Percentiles rank a stretch among this genome's conserved stretches.
Evolutionary conservation across 2,888 invertebrate species (phyloP).

Genomic region (Athripsodes cinereus): DNA sequence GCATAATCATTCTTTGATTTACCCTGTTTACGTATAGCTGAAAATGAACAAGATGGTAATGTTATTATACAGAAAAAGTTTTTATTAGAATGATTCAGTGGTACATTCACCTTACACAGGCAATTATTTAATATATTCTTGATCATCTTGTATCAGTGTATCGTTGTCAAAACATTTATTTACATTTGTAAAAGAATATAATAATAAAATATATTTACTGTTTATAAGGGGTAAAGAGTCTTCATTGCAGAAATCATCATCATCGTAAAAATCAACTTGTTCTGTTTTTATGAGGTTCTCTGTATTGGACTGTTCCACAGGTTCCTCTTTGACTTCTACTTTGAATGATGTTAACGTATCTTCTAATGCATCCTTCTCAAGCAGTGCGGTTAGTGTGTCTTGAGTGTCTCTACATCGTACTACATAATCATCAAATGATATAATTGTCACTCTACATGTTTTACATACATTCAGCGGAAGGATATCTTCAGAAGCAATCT

Average conservation of each 20-base stretch:
- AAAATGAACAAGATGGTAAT: too few relatives aligned
- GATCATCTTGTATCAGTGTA: too few relatives aligned
- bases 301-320: slow-evolving; percentile 1
- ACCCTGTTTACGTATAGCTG: background rate
- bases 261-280: background rate
- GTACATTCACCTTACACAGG: too few relatives aligned
- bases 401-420: slow-evolving; percentile 9
- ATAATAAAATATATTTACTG: background rate
- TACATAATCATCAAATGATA: slow-evolving; percentile 13
- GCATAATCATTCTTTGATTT: too few relatives aligned
- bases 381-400: slow-evolving; percentile 2
- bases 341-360: background rate
- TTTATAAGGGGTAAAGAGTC: background rate
- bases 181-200: background rate
- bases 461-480: slow-evolving; percentile 11
- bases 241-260: slow-evolving; percentile 2
- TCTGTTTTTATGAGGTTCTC: background rate
- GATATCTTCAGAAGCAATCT: slow-evolving; percentile 5
- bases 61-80: too few relatives aligned
- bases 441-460: background rate
- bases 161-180: too few relatives aligned
- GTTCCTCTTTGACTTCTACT: background rate
- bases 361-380: background rate
- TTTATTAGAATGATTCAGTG: too few relatives aligned
- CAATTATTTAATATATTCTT: too few relatives aligned